Conservation (phyloP, 2,888 invertebrate genomes). For the Allophyes oxyacanthae region DNA sequence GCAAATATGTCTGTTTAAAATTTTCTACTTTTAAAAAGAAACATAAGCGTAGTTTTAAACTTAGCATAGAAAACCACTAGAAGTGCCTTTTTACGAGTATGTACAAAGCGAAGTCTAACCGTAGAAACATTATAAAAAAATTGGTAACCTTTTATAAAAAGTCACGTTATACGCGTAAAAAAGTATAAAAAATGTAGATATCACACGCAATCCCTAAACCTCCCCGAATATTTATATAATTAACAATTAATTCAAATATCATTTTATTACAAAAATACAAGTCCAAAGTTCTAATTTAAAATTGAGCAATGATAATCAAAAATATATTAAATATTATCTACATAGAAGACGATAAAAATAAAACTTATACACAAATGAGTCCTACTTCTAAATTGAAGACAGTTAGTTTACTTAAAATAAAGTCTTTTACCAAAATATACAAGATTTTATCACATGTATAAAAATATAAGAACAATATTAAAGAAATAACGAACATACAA, state of each 20-base stretch:
- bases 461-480: neutral
- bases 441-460: slow-evolving; percentile 16
- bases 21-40: neutral
- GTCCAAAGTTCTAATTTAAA: slow-evolving; percentile 14
- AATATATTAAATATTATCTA: slow-evolving; percentile 10
- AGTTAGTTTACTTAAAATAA: slow-evolving; percentile 1
- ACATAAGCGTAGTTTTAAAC: slow-evolving; percentile 22
- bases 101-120: slow-evolving; percentile 38
- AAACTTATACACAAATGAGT: slow-evolving; percentile 3
- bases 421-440: slow-evolving; percentile 1
- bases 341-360: neutral
- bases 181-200: slow-evolving; percentile 25
- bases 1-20: neutral
- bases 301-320: slow-evolving; percentile 42
- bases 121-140: slow-evolving; percentile 14
- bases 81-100: slow-evolving; percentile 41
- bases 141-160: slow-evolving; percentile 41
- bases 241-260: slow-evolving; percentile 13
- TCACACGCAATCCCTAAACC: slow-evolving; percentile 41
- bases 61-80: slow-evolving; percentile 19
- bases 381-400: slow-evolving; percentile 1
- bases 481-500: slow-evolving; percentile 1
- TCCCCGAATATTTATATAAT: slow-evolving; percentile 26
- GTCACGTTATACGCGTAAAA: slow-evolving; percentile 17
- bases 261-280: slow-evolving; percentile 14